A percentile compares a stretch with the other conserved stretches of the same genome.
Conservation (phyloP, 2,797 vertebrate genomes). For the Rhinatrema bivittatum region DNA sequence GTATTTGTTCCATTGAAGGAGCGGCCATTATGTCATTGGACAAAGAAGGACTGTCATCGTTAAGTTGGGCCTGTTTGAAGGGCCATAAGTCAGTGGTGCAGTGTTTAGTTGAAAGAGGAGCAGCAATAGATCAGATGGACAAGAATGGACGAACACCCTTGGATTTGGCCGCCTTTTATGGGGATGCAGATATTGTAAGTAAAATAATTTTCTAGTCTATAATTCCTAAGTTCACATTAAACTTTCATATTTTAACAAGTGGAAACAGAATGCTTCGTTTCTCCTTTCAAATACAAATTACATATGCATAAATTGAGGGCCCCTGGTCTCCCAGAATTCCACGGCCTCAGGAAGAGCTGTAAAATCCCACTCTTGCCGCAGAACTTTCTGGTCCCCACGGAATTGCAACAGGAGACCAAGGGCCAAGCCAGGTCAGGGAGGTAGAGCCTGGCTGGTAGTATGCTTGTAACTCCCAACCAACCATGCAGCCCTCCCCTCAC, state of each 20-base stretch:
- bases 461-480: too few relatives aligned
- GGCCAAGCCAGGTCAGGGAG: too few relatives aligned
- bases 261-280: too few relatives aligned
- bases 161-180: constrained; percentile 93
- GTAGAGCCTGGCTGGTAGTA: too few relatives aligned
- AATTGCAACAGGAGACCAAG: too few relatives aligned
- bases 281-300: too few relatives aligned
- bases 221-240: not conserved
- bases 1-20: constrained; percentile 53
- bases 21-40: constrained; percentile 83
- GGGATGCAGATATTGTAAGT: constrained; percentile 91
- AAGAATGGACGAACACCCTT: constrained; percentile 92
- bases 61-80: constrained; percentile 97
- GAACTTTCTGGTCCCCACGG: too few relatives aligned
- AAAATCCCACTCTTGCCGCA: too few relatives aligned
- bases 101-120: constrained; percentile 87
- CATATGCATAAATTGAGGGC: too few relatives aligned
- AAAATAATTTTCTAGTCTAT: not conserved
- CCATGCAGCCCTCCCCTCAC: too few relatives aligned
- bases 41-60: constrained; percentile 88
- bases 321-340: too few relatives aligned
- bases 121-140: constrained; percentile 88
- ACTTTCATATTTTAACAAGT: not conserved
- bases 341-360: too few relatives aligned
- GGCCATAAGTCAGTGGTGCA: constrained; percentile 88